phyloP scores from a whole-genome alignment of 2,113 vertebrate genomes.

The Ascaphus truei region DNA sequence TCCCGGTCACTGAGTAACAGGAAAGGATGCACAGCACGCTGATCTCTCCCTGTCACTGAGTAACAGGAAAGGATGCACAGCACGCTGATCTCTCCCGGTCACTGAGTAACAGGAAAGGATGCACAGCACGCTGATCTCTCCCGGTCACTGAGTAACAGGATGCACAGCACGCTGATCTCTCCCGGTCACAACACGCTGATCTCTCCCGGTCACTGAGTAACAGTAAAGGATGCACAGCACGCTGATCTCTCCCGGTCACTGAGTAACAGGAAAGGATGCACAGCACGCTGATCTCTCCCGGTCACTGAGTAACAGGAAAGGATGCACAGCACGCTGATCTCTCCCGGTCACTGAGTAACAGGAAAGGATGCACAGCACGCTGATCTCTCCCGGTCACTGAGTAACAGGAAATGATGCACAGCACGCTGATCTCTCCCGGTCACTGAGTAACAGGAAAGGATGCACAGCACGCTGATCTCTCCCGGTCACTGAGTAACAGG shows the following conservation, averaged over 20 bases:
- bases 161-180: no score
- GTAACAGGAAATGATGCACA: rapidly evolving
- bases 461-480: not conserved
- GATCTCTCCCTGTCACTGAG: not conserved
- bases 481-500: not conserved
- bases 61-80: no score
- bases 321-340: no score
- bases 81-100: no score
- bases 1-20: no score
- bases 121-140: not conserved
- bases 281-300: not conserved
- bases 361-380: not conserved
- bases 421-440: no score
- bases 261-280: no score
- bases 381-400: not conserved
- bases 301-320: not conserved
- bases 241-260: no score
- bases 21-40: not conserved
- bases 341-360: no score
- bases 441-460: no score
- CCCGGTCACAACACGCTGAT: not conserved
- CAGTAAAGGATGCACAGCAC: no score
- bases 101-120: no score
- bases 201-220: not conserved
- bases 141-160: not conserved